Percentiles rank a stretch among this genome's conserved stretches.
phyloP scores from a whole-genome alignment of 2,797 vertebrate genomes.

The Nothura maculosa region DNA sequence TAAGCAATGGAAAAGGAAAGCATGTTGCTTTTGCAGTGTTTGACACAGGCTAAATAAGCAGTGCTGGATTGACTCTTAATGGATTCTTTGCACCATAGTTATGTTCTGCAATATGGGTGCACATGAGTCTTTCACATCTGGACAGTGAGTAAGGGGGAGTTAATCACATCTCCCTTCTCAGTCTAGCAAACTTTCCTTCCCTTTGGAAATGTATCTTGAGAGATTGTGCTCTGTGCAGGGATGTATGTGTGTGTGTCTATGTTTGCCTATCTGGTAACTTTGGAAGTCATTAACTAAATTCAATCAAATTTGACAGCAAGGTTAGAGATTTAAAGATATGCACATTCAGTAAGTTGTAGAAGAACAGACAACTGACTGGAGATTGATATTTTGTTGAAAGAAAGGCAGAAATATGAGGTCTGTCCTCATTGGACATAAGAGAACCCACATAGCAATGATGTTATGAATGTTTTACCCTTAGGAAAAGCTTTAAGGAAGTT shows the following conservation, averaged over 20 bases:
- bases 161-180: background rate
- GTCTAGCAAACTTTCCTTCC: background rate
- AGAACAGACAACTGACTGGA: background rate
- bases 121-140: background rate
- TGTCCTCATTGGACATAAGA: background rate
- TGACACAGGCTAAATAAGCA: background rate
- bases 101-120: background rate
- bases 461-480: background rate
- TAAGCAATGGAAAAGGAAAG: slow-evolving; percentile 2
- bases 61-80: background rate
- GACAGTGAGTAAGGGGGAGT: background rate
- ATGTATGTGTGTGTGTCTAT: background rate
- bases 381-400: slow-evolving; percentile 1
- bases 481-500: background rate
- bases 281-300: slow-evolving; percentile 34
- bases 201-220: background rate
- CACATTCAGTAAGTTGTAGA: background rate
- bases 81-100: background rate
- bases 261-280: background rate
- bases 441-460: background rate
- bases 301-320: background rate
- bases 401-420: background rate
- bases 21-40: background rate
- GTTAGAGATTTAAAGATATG: background rate
- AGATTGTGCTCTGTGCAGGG: background rate